These are phyloP conservation scores for Sinella curviseta DNA, from an alignment of 1,140 invertebrate species.

Conservation along the genomic window DNA sequence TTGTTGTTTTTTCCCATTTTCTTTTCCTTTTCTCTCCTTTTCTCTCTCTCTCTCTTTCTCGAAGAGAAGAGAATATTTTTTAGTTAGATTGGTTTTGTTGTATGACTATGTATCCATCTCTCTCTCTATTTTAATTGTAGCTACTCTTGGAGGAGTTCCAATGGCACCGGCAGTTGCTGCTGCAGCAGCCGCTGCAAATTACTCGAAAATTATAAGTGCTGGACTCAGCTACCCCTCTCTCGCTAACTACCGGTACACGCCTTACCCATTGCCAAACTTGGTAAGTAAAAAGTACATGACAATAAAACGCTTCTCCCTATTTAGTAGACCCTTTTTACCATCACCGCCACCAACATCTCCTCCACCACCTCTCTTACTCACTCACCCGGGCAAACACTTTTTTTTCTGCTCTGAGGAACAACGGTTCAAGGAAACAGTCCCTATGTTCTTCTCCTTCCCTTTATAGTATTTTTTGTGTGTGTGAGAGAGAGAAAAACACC, in stretches of 20 bases:
- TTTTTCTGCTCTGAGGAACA: too few species aligned
- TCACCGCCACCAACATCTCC: background rate
- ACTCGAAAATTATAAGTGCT: constrained; percentile 69
- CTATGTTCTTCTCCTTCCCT: too few species aligned
- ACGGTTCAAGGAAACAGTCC: too few species aligned
- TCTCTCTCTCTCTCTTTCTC: too few species aligned
- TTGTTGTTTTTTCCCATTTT: too few species aligned
- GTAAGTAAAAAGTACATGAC: constrained; percentile 34
- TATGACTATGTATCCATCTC: background rate
- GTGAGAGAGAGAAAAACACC: too few species aligned
- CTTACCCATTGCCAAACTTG: constrained; percentile 65
- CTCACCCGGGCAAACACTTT: too few species aligned
- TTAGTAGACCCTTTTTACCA: background rate
- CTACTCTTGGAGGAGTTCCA: constrained; percentile 55
- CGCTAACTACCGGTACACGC: constrained; percentile 71
- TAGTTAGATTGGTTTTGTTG: too few species aligned
- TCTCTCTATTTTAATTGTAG: constrained; percentile 29
- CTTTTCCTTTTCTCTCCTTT: too few species aligned
- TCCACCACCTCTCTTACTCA: too few species aligned
- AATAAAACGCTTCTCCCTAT: background rate
- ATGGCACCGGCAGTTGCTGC: constrained; percentile 60
- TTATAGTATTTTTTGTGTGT: too few species aligned
- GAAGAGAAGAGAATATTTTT: too few species aligned
- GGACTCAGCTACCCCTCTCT: constrained; percentile 59
- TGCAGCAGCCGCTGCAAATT: constrained; percentile 62